Base-by-base conservation (phyloP, 2,888 invertebrate species). In the Oscheius sp. region DNA sequence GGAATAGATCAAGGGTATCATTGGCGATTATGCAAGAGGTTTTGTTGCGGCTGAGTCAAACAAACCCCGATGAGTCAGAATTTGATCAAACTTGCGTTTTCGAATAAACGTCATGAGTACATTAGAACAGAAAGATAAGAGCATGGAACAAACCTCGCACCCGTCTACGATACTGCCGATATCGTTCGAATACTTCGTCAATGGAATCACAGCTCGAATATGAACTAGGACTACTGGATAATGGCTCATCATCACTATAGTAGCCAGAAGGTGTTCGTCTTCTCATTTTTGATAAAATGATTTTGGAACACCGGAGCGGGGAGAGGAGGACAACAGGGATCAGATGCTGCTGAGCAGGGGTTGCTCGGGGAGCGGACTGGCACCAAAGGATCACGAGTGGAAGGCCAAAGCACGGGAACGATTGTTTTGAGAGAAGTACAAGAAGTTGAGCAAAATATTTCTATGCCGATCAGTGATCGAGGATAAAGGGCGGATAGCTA, bases 201-300 rank as follows among this genome's bases (percentile, higher is more conserved):
- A 69, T 53, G 9, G 69, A 69, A 43, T 69, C 69, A 23, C 69
- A 69, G 21, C 69, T 69, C 12, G 69, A 69, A 45, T 69, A 69
- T 9, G 41, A 41, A 56, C 69, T 69, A 41, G 69, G 69, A 2
- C 69, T 69, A 55, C 56, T 56, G 18, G 56, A 56, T 41, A 55
- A 23, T 18, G 53, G 43, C 9, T 69, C 69, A 41, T 69, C 69
- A 23, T 69, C 69, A 43, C 56, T 56, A 23, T 69, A 69, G 43
- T 69, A 69, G 55, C 69, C 69, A 16, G 56, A 69, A 16, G 66
- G 52, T 23, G 23, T 35, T 7, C 55, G 29, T 21, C n/a, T 9
- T 16, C n/a, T 9, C 69, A 66, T 66, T 16, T n/a, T 35, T 35
- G 35, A 35, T 35, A 35, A 35, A 35, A 35, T 35, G 35, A 29